A percentile compares a stretch with the other conserved stretches of the same genome.
Evolutionary conservation across 53 echinoderm and acorn worm species (phyloP).

Genomic region (Mesocentrotus franciscanus): DNA sequence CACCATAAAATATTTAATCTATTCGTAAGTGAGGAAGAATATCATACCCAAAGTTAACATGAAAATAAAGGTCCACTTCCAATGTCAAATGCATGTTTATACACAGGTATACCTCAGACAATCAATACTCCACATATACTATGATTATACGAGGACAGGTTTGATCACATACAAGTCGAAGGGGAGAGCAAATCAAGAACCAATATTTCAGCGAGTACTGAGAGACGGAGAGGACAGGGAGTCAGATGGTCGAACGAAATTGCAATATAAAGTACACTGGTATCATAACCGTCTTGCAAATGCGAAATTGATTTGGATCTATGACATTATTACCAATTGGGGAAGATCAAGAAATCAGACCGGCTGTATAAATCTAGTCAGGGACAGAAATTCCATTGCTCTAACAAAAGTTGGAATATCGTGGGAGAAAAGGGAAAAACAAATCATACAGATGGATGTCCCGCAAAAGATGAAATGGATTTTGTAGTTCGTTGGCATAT

Average conservation of each 20-base stretch:
- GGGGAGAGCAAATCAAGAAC: conserved; percentile 16
- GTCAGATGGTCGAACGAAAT: not conserved
- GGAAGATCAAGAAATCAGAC: conserved; percentile 56
- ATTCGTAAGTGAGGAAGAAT: too few relatives aligned
- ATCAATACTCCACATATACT: not conserved
- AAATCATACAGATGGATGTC: conserved; percentile 35
- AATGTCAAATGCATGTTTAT: not conserved
- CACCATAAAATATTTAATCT: too few relatives aligned
- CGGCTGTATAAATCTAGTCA: conserved; percentile 47
- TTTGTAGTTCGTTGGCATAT: conserved; percentile 28
- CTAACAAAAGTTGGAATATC: conserved; percentile 24
- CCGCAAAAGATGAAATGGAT: conserved; percentile 31
- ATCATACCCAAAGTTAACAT: too few relatives aligned
- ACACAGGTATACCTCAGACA: not conserved
- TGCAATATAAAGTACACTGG: conserved; percentile 62
- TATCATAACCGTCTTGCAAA: conserved; percentile 63
- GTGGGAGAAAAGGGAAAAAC: conserved; percentile 35
- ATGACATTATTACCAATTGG: conserved; percentile 68
- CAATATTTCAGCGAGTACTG: not conserved
- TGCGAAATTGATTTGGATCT: conserved; percentile 67
- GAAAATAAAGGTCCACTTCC: too few relatives aligned
- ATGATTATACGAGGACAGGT: not conserved
- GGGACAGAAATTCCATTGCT: conserved; percentile 7
- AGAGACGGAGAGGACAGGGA: not conserved
- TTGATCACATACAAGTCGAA: not conserved